phyloP scores from a whole-genome alignment of 2,888 invertebrate genomes.

The Drosophila birchii region DNA sequence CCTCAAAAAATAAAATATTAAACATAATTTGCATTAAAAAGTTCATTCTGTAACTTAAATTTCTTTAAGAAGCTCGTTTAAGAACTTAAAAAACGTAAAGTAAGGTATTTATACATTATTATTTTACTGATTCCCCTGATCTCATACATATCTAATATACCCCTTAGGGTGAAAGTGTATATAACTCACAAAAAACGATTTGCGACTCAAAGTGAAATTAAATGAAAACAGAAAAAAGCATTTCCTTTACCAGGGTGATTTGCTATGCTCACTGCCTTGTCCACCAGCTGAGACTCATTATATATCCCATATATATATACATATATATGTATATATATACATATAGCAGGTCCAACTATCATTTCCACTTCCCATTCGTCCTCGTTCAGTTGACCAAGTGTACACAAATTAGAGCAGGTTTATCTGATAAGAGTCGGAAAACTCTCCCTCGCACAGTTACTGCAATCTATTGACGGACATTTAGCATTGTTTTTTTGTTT shows the following conservation, averaged over 20 bases:
- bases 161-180: constrained; percentile 19
- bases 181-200: constrained; percentile 26
- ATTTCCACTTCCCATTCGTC: constrained; percentile 37
- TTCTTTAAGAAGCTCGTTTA: no score
- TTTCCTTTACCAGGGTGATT: constrained; percentile 56
- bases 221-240: constrained; percentile 51
- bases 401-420: constrained; percentile 78
- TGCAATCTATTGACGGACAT: constrained; percentile 68
- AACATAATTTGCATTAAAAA: neutral
- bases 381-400: constrained; percentile 57
- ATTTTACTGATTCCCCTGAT: no score
- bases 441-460: constrained; percentile 27
- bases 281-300: constrained; percentile 44
- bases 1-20: neutral
- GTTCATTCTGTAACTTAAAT: no score
- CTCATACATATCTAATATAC: neutral
- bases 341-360: constrained; percentile 32
- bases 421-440: constrained; percentile 71
- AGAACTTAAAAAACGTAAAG: no score
- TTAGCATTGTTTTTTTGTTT: constrained; percentile 46
- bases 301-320: constrained; percentile 19
- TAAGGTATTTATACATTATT: no score
- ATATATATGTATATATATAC: constrained; percentile 8
- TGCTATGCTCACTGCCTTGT: constrained; percentile 22
- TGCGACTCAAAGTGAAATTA: constrained; percentile 55